Conservation (phyloP, 2,113 vertebrate species). For the Peromyscus leucopus region DNA sequence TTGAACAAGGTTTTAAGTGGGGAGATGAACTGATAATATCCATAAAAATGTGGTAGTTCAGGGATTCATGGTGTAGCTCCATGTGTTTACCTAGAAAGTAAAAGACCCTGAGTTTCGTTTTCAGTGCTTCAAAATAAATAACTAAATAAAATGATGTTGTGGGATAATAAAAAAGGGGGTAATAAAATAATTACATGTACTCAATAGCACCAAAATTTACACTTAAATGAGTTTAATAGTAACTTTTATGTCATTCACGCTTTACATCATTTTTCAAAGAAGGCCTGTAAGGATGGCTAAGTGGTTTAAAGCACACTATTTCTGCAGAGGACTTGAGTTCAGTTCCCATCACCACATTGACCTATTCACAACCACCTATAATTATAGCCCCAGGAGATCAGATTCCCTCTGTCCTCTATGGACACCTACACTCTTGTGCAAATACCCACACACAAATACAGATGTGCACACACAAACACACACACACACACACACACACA, state of each 20-base stretch:
- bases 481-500: neutral
- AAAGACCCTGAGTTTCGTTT: neutral
- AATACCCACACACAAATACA: neutral
- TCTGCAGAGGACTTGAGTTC: neutral
- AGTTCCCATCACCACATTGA: neutral
- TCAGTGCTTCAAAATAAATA: neutral
- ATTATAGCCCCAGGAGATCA: neutral
- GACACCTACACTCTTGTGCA: neutral
- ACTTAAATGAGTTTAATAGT: neutral
- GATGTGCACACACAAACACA: neutral
- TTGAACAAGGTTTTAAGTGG: conserved; percentile 48
- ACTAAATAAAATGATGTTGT: neutral
- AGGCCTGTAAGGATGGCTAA: neutral
- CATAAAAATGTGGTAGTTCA: neutral
- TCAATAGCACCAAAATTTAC: neutral
- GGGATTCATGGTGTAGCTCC: neutral
- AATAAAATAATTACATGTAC: neutral
- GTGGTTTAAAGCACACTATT: neutral
- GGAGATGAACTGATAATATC: neutral
- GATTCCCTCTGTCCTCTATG: too few relatives aligned
- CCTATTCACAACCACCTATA: neutral
- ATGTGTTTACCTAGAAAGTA: neutral
- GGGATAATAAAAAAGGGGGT: neutral
- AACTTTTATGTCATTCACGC: neutral
- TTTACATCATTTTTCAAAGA: neutral